These are phyloP conservation scores for Eriocheir sinensis DNA, from an alignment of 1,140 invertebrate genomes.

Conservation along the genomic window DNA sequence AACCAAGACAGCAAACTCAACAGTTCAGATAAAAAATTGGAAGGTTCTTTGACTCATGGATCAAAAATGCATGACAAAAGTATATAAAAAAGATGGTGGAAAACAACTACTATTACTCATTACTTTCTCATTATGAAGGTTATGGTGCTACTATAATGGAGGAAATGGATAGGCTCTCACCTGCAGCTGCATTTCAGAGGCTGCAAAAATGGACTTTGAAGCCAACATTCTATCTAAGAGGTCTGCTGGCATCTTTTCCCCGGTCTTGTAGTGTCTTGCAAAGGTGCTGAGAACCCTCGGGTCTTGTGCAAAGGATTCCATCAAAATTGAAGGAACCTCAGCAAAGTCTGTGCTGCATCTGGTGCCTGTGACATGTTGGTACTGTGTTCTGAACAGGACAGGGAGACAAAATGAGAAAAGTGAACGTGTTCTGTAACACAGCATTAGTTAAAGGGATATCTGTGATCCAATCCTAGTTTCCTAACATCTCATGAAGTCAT, in stretches of 20 bases:
- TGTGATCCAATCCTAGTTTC: too few relatives aligned
- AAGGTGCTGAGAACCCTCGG: constrained; percentile 92
- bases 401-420: background rate
- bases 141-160: background rate
- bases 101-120: too few relatives aligned
- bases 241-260: constrained; percentile 90
- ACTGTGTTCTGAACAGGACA: constrained; percentile 89
- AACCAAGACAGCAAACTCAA: too few relatives aligned
- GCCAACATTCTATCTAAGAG: constrained; percentile 90
- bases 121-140: too few relatives aligned
- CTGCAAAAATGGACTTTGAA: constrained; percentile 92
- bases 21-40: too few relatives aligned
- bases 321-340: constrained; percentile 98
- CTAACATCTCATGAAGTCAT: too few relatives aligned
- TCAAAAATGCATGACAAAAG: too few relatives aligned
- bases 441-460: too few relatives aligned
- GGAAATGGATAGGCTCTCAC: constrained; percentile 81
- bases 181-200: constrained; percentile 96
- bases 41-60: too few relatives aligned
- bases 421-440: too few relatives aligned
- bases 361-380: constrained; percentile 99
- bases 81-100: too few relatives aligned
- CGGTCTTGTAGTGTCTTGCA: constrained; percentile 95
- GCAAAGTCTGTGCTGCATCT: constrained; percentile 98
- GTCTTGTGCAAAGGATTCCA: constrained; percentile 98